Evolutionary conservation across 1,140 invertebrate species (phyloP), one percentile per base, ranked within the genome.

Genomic region (Drosophila athabasca): DNA sequence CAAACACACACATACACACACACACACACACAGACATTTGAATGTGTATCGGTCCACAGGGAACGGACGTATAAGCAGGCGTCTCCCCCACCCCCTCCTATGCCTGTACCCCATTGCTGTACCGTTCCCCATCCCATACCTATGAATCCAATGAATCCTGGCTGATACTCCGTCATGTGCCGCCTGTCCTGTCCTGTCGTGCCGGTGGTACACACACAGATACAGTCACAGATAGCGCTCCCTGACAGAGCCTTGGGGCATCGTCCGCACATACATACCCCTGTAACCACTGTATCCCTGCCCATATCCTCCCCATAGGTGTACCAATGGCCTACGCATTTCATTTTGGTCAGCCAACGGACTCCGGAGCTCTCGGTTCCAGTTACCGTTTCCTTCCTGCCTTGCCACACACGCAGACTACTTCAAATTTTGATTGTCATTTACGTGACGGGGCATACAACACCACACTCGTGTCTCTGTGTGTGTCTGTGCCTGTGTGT

Each of bases 371-470:
- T 39, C 35, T 75, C 83, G 82, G 78, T 62, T 62, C 61, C 50
- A 24, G 45, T 44, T 58, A 57, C 51, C 70, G 45, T 48, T 68
- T 69, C 65, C 73, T 82, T 62, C 62, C 69, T 78, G 58, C 19
- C 31, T 39, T 49, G 35, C 11, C 35, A 3, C 3, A 39, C 35
- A 54, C 50, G 39, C 58, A 61, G 66, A 59, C 78, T 66, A 64
- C 78, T 88, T 81, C 82, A 77, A 82, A 83, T 79, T 83, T 76
- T 83, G 83, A 87, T 88, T 88, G 83, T 88, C 83, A 87, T 79
- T 83, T 82, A 88, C 79, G 83, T 88, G 83, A 83, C 73, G 62
- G 46, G 41, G 44, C 68, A 46, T 8, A 22, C 39, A 31, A 13
- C 3, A 48, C 24, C 57, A 39, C 41, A 35, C 29, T 19, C 17